Conservation (phyloP, 2,113 vertebrate species). For the Anoplopoma fimbria region DNA sequence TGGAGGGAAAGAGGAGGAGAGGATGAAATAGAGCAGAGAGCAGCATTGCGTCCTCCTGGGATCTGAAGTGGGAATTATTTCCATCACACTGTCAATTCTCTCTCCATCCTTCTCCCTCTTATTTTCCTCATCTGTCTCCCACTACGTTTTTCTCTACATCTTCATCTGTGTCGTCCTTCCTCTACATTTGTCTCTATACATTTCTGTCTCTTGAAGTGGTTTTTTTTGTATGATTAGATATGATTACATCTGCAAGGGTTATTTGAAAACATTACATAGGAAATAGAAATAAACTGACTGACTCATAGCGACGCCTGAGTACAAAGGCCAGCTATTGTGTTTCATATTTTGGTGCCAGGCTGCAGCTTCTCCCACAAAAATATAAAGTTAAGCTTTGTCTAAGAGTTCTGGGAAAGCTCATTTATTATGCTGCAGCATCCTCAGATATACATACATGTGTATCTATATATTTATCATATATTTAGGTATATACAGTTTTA, state of each 20-base stretch:
- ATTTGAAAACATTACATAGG: background rate
- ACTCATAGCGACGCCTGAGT: too few species aligned
- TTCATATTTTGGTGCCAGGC: background rate
- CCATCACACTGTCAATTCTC: slow-evolving; percentile 60
- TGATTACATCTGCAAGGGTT: background rate
- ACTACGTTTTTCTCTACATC: background rate
- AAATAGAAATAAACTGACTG: too few species aligned
- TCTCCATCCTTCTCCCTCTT: slow-evolving; percentile 16
- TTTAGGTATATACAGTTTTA: background rate
- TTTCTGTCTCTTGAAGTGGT: background rate
- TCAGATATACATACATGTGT: background rate
- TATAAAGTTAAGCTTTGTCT: background rate
- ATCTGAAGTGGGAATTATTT: slow-evolving; percentile 71
- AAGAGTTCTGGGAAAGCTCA: background rate
- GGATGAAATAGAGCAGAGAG: slow-evolving; percentile 34
- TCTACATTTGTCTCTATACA: background rate
- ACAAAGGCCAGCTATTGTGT: too few species aligned
- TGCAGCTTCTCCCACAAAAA: background rate
- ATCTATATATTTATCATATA: background rate
- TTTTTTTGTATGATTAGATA: background rate
- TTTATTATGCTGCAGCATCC: background rate
- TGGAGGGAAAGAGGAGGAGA: slow-evolving; percentile 6
- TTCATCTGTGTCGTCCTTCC: background rate
- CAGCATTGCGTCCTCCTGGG: slow-evolving; percentile 37
- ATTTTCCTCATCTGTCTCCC: background rate